Evolutionary conservation across 2,888 invertebrate species (phyloP).

Genomic region (Nezara viridula): DNA sequence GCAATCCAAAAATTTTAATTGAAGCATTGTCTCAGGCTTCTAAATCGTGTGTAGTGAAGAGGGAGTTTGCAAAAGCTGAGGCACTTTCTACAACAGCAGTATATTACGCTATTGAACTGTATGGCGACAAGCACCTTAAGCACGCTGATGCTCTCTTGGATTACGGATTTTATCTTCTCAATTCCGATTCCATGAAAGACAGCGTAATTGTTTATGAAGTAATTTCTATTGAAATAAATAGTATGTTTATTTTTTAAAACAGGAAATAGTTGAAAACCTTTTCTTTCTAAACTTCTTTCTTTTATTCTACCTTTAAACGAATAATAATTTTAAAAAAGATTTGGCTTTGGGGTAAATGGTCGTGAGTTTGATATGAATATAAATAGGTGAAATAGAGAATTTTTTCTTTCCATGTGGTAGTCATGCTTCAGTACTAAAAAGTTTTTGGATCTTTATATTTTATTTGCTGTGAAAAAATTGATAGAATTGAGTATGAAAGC

Average conservation of each 20-base stretch:
- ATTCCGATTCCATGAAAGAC: constrained; percentile 86
- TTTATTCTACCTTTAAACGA: background rate
- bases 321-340: background rate
- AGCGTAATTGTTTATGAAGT: constrained; percentile 89
- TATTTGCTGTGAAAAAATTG: too few species aligned
- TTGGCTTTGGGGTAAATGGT: too few species aligned
- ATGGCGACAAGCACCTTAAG: constrained; percentile 82
- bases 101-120: constrained; percentile 76
- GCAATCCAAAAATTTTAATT: constrained; percentile 79
- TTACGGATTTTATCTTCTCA: constrained; percentile 91
- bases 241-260: constrained; percentile 17
- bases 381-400: too few species aligned
- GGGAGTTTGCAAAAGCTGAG: constrained; percentile 86
- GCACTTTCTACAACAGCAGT: constrained; percentile 87
- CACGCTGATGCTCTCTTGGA: constrained; percentile 88
- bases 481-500: too few species aligned
- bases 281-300: background rate
- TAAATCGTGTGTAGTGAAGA: constrained; percentile 90
- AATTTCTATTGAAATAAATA: constrained; percentile 61
- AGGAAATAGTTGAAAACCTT: background rate
- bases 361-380: too few species aligned
- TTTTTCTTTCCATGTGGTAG: too few species aligned
- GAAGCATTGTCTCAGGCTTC: constrained; percentile 89
- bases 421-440: too few species aligned
- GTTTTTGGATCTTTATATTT: too few species aligned